Base-by-base conservation (phyloP, 2,888 invertebrate genomes). In the Zaprionus bogoriensis region DNA sequence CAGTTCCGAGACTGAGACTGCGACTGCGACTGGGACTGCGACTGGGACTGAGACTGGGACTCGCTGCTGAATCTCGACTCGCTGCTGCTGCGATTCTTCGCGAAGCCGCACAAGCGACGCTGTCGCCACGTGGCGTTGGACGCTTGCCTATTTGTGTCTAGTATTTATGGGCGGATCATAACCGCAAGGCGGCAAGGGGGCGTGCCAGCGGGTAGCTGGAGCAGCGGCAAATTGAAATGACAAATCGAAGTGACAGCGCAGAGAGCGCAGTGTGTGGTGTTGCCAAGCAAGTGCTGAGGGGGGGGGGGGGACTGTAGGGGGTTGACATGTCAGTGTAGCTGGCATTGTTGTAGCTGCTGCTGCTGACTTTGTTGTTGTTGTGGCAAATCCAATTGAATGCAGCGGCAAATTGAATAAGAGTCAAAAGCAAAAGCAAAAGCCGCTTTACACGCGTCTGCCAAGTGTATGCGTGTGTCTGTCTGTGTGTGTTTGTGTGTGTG, bases 401-500 rank as follows among this genome's bases (percentile, higher is more conserved):
- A 81, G 76, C 76, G 67, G 57, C 64, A 75, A 85, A 85, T 83
- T 83, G 80, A 81, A 85, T 83, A 83, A 81, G 78, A 81, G 83
- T 80, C 73, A 73, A 83, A 74, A 77, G 83, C 72, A 80, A 76
- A 81, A 81, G 76, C 71, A 66, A 82, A 81, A 81, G 83, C 81
- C 63, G 81, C 83, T 85, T 85, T 80, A 42, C 57, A 28, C 39
- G 17, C 36, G 51, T 59, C 32, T 55, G 22, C 12, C 30, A 28
- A 41, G 48, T 51, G 32, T 51, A 22, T 38, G 39, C 45, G 41
- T 38, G 44, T 45, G 54, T 39, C 36, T 46, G 41, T 27, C 20
- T 9, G 17, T 5, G 19, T 27, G 10, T 38, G 38, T 46, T 27
- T 39, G 45, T 30, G 23, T 25, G 38, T 10, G 10, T 46, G 57